These are phyloP conservation scores for Callospermophilus lateralis DNA, from an alignment of 2,113 vertebrate genomes.

Conservation along the genomic window DNA sequence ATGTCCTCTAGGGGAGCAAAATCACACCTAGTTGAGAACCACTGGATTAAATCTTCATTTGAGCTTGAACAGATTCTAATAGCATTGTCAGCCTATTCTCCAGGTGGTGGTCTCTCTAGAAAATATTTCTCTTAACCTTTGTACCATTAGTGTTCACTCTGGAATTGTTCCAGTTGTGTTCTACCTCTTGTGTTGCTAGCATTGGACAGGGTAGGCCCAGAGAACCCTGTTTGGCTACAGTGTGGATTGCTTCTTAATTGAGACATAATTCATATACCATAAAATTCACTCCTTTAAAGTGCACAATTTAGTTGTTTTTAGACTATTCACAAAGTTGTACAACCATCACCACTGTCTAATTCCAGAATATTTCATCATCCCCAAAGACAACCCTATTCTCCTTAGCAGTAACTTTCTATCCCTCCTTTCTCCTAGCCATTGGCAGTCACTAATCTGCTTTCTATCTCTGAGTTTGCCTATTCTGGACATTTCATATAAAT, in stretches of 20 bases:
- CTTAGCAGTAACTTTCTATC: background rate
- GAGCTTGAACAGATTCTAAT: background rate
- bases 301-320: background rate
- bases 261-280: background rate
- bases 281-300: background rate
- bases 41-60: background rate
- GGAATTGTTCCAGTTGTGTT: background rate
- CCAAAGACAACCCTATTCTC: background rate
- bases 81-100: background rate
- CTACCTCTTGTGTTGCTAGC: background rate
- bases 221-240: background rate
- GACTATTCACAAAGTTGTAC: slow-evolving; percentile 1
- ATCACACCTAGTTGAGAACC: background rate
- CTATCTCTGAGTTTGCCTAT: background rate
- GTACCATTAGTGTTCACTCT: background rate
- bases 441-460: background rate
- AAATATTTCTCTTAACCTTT: slow-evolving; percentile 12
- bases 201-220: background rate
- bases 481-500: background rate
- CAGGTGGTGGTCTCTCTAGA: background rate
- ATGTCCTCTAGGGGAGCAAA: background rate
- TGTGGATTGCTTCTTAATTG: background rate
- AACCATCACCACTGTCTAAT: background rate
- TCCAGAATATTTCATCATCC: background rate
- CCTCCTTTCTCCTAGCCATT: background rate